phyloP scores from a whole-genome alignment of 2,888 invertebrate genomes.

The Deroplatys truncata region DNA sequence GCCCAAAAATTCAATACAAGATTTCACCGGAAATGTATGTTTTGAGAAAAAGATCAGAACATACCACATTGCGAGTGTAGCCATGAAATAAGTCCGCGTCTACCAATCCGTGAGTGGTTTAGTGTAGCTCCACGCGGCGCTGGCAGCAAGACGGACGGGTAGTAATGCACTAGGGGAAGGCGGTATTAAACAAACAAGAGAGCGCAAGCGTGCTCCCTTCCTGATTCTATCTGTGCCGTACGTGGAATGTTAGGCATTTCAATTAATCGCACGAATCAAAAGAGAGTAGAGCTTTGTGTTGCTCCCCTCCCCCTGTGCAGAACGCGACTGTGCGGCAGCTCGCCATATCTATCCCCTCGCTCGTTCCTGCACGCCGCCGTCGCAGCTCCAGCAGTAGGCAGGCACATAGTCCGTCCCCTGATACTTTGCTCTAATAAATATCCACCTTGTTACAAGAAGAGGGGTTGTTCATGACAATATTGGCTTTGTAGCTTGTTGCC shows the following conservation, averaged over 20 bases:
- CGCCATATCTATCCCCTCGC: too few species aligned
- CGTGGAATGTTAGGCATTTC: constrained; percentile 39
- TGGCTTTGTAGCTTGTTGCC: constrained; percentile 28
- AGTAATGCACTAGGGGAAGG: too few species aligned
- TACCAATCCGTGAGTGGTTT: too few species aligned
- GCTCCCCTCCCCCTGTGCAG: not conserved
- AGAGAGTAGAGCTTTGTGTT: constrained; percentile 30
- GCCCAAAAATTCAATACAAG: too few species aligned
- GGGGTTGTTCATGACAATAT: constrained; percentile 27
- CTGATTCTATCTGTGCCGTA: constrained; percentile 13
- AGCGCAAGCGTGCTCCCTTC: not conserved
- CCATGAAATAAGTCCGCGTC: too few species aligned
- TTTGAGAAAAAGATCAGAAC: too few species aligned
- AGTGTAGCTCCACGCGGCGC: too few species aligned
- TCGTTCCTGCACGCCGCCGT: not conserved
- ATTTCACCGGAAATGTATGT: too few species aligned
- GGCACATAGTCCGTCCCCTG: constrained; percentile 2
- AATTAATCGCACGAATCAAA: constrained; percentile 38
- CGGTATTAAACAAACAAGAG: not conserved
- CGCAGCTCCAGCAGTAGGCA: not conserved
- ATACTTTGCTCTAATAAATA: constrained; percentile 18
- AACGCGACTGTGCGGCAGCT: not conserved
- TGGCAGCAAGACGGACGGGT: too few species aligned
- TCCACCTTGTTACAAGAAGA: constrained; percentile 19
- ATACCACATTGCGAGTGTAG: too few species aligned